phyloP scores from a whole-genome alignment of 1,140 invertebrate genomes.

The Phortica variegata region DNA sequence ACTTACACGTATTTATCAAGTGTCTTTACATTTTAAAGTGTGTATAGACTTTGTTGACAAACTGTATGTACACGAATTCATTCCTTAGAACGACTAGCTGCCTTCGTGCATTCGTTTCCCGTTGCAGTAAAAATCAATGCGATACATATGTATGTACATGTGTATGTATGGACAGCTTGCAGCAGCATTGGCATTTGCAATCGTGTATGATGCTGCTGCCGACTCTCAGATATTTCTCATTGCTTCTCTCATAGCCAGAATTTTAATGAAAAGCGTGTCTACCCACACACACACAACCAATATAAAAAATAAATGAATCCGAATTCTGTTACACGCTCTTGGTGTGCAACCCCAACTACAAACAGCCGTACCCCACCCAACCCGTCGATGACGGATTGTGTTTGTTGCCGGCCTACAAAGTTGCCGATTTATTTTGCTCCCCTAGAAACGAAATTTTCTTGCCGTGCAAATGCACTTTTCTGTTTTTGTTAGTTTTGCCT shows the following conservation, averaged over 20 bases:
- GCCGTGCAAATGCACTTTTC: conserved; percentile 2
- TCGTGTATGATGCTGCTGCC: conserved; percentile 19
- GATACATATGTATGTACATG: conserved; percentile 7
- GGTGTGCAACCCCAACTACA: too few relatives aligned
- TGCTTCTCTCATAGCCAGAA: conserved; percentile 21
- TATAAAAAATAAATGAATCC: background rate
- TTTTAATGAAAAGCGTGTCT: conserved; percentile 14
- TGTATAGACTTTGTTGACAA: too few relatives aligned
- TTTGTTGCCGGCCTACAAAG: too few relatives aligned
- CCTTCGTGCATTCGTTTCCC: too few relatives aligned
- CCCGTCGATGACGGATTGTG: too few relatives aligned
- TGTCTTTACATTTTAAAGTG: too few relatives aligned
- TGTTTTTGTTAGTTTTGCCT: too few relatives aligned
- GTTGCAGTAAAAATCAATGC: too few relatives aligned
- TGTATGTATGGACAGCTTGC: conserved; percentile 4
- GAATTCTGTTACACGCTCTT: conserved; percentile 15
- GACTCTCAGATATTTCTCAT: conserved; percentile 30
- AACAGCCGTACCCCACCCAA: too few relatives aligned
- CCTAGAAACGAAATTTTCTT: conserved; percentile 47
- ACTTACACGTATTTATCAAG: too few relatives aligned
- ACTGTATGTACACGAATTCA: too few relatives aligned
- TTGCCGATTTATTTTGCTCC: conserved; percentile 43
- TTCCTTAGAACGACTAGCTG: too few relatives aligned
- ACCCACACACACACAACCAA: conserved; percentile 2
- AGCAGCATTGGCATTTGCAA: conserved; percentile 9